Evolutionary conservation across 1,140 invertebrate genomes (phyloP).

Genomic region (Drosophila nigromelanica): DNA sequence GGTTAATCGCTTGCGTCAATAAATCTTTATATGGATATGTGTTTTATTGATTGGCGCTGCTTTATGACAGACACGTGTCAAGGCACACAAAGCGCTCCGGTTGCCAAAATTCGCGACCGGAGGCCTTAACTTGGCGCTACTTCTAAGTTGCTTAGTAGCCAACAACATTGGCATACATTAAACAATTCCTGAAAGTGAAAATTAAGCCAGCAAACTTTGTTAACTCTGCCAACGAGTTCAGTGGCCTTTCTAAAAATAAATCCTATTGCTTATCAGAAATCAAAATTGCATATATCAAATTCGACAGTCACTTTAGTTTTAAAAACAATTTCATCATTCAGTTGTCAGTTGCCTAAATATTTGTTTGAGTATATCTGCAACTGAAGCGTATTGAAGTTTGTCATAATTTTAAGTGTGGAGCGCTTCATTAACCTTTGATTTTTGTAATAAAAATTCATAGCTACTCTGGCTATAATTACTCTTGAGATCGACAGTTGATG

Average conservation of each 20-base stretch:
- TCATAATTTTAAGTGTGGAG: neutral
- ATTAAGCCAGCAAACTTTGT: constrained; percentile 29
- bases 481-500: constrained; percentile 15
- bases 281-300: neutral
- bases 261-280: too few species aligned
- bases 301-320: constrained; percentile 5
- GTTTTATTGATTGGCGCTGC: constrained; percentile 70
- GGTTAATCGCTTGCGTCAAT: constrained; percentile 68
- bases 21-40: constrained; percentile 73
- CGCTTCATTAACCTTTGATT: constrained; percentile 49
- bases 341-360: neutral
- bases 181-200: constrained; percentile 55
- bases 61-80: constrained; percentile 74
- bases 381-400: constrained; percentile 10
- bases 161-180: constrained; percentile 15
- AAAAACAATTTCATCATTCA: neutral
- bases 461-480: constrained; percentile 2
- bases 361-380: neutral
- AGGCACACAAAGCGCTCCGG: constrained; percentile 51
- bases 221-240: constrained; percentile 38
- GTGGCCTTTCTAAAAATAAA: constrained; percentile 21
- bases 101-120: constrained; percentile 16
- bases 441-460: constrained; percentile 17
- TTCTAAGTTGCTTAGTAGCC: constrained; percentile 43
- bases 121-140: constrained; percentile 14